Evolutionary conservation across 2,113 vertebrate species (phyloP), one percentile per base, ranked within the genome.

Genomic region (Zapornia atra): DNA sequence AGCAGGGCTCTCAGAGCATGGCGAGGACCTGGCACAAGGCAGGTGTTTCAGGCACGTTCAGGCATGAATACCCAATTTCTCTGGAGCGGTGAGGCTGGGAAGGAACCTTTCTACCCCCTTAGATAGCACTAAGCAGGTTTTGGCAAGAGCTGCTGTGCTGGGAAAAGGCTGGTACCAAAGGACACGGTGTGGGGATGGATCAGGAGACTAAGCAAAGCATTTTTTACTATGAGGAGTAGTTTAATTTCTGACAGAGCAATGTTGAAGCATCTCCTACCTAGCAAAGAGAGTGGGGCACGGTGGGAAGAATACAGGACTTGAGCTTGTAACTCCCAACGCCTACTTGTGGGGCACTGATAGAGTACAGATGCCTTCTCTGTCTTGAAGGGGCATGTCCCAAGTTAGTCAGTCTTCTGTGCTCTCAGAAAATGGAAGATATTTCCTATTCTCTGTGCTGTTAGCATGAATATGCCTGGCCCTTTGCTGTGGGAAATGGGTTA

Each of bases 331-430:
- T 66, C 51, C 38, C 3, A 2, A 31, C 0, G 1, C 31, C 20
- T 8, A 20, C 31, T 69, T 0, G 0, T 1, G 1, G 44, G 20
- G 36, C 78, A 44, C 61, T 26, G 34, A 13, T 36, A 51, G 11
- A 7, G 54, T 24, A 33, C 28, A 46, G 82, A 31, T 22, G 20
- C 42, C n/a, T 71, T 31, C 57, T 69, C 36, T 70, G 56, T 36
- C 86, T 64, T 57, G 20, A 50, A 46, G 44, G 71, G n/a, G 8
- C 33, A 8, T 5, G 33, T 9, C 11, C 33, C 51, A 60, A 54
- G 50, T 77, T 69, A 53, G 26, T 86, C 42, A 69, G 17, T 40
- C 57, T 54, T n/a, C 65, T 21, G 38, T 54, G 26, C 60, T 79
- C 51, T 40, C 51, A 13, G 10, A 12, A 65, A 65, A 65, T 10